These are phyloP conservation scores for Pedionomus torquatus DNA, from an alignment of 2,113 vertebrate genomes.

Conservation along the genomic window DNA sequence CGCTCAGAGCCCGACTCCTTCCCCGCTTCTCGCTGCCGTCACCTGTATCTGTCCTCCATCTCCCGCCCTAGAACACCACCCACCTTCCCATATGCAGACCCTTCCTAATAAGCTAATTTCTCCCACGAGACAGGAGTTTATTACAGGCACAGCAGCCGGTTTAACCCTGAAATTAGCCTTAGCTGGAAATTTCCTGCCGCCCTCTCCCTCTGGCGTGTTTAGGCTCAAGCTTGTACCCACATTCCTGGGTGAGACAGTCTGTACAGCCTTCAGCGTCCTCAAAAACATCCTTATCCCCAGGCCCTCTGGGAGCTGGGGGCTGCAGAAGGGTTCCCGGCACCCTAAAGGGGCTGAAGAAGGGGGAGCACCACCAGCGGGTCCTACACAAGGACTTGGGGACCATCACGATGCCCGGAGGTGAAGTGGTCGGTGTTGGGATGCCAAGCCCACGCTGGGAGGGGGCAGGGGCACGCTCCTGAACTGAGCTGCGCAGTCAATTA, in stretches of 20 bases:
- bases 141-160: accelerated
- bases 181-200: not conserved
- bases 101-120: not conserved
- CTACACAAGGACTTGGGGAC: accelerated
- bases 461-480: not conserved
- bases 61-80: not conserved
- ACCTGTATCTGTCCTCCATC: accelerated
- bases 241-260: accelerated
- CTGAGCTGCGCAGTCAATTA: slow-evolving; percentile 55
- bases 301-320: not conserved
- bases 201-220: not conserved
- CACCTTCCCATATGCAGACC: accelerated
- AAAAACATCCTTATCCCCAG: accelerated
- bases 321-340: not conserved
- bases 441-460: not conserved
- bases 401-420: not conserved
- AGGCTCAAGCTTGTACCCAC: not conserved
- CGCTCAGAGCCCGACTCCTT: not conserved
- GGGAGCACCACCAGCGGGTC: not conserved
- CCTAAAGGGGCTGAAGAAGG: accelerated
- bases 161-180: not conserved
- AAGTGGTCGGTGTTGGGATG: accelerated
- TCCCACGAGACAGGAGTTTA: accelerated
- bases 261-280: not conserved
- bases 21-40: accelerated